Evolutionary conservation across 2,113 vertebrate species (phyloP).

Genomic region (Ramphastos sulfuratus): DNA sequence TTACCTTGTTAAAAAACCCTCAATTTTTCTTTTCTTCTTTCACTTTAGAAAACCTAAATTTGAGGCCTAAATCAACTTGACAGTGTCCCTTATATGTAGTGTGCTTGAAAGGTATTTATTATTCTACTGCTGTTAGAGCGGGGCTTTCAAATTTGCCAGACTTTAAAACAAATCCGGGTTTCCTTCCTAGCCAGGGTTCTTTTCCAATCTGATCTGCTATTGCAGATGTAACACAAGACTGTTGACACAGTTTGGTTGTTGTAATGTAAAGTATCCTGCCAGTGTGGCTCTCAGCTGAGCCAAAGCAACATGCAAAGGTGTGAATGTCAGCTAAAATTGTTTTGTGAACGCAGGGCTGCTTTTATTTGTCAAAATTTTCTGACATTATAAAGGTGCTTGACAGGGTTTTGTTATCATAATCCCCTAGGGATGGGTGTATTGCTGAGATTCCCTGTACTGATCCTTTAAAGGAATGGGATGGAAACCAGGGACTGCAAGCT

Average conservation of each 20-base stretch:
- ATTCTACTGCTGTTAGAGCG: background rate
- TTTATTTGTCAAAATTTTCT: background rate
- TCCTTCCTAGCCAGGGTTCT: background rate
- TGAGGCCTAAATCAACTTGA: background rate
- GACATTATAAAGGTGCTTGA: background rate
- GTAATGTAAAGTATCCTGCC: background rate
- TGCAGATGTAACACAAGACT: background rate
- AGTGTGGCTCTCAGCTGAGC: background rate
- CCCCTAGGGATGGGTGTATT: background rate
- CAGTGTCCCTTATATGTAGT: background rate
- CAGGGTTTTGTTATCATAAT: background rate
- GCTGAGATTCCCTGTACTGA: background rate
- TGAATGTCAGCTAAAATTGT: background rate
- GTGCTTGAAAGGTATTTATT: constrained; percentile 14
- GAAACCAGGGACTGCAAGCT: background rate
- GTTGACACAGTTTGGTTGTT: background rate
- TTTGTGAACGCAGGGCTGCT: background rate
- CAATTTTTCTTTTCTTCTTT: background rate
- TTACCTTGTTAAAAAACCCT: background rate
- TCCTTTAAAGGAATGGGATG: background rate
- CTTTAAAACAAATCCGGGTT: constrained; percentile 13
- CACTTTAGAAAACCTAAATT: background rate
- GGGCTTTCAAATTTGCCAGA: background rate
- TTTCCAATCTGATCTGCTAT: background rate
- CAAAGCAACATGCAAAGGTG: background rate